Evolutionary conservation across 2,888 invertebrate genomes (phyloP).

Genomic region (Physocephala rufipes): DNA sequence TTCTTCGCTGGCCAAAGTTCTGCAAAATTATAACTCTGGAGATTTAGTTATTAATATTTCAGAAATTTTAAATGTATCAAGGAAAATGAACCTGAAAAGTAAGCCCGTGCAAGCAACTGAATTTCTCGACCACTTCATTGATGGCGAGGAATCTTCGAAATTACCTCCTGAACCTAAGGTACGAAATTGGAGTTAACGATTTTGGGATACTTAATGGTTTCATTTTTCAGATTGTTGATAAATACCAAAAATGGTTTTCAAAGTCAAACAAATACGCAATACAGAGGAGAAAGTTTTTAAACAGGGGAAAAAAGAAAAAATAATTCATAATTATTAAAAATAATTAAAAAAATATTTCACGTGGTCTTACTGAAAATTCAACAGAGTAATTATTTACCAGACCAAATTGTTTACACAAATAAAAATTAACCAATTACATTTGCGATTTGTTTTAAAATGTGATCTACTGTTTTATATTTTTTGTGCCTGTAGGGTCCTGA

Average conservation of each 20-base stretch:
- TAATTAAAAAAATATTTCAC: too few species aligned
- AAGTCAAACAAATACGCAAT: slow-evolving; percentile 48
- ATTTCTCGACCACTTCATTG: slow-evolving; percentile 56
- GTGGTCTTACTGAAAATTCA: slow-evolving; percentile 26
- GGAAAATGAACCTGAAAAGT: slow-evolving; percentile 52
- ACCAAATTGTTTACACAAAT: too few species aligned
- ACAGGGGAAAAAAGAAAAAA: slow-evolving; percentile 44
- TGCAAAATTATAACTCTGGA: slow-evolving; percentile 60
- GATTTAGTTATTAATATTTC: slow-evolving; percentile 59
- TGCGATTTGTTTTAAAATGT: too few species aligned
- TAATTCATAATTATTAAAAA: too few species aligned
- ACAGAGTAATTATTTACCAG: slow-evolving; percentile 25
- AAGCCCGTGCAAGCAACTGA: slow-evolving; percentile 53
- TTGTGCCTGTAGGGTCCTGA: too few species aligned
- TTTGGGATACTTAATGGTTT: slow-evolving; percentile 21
- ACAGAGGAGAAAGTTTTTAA: slow-evolving; percentile 40
- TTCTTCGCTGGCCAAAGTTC: slow-evolving; percentile 58
- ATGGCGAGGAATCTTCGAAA: slow-evolving; percentile 46
- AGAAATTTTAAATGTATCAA: slow-evolving; percentile 51
- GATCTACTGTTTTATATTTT: too few species aligned
- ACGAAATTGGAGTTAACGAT: not conserved
- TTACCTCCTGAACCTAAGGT: slow-evolving; percentile 58
- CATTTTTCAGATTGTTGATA: slow-evolving; percentile 49
- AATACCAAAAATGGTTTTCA: slow-evolving; percentile 55
- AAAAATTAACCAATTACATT: too few species aligned